These are phyloP conservation scores for Brotula barbata DNA, from an alignment of 2,797 vertebrate genomes.

Conservation along the genomic window DNA sequence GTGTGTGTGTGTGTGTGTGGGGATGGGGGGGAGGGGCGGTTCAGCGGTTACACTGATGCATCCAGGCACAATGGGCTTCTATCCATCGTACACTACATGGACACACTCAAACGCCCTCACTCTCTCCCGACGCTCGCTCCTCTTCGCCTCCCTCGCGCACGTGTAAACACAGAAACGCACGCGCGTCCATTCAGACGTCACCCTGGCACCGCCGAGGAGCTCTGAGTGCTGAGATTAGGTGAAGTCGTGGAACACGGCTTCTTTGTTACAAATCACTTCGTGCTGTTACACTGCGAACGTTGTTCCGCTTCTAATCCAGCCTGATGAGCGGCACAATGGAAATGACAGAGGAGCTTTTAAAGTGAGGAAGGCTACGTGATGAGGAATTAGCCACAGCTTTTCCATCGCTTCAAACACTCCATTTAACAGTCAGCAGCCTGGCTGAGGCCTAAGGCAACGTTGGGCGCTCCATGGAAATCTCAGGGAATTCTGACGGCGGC, in stretches of 20 bases:
- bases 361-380: slow-evolving; percentile 36
- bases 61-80: slow-evolving; percentile 64
- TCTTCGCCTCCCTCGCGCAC: slow-evolving; percentile 5
- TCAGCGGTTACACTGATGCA: slow-evolving; percentile 55
- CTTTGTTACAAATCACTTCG: slow-evolving; percentile 47
- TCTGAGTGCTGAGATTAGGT: slow-evolving; percentile 45
- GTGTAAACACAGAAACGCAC: slow-evolving; percentile 18
- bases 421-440: slow-evolving; percentile 2
- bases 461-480: slow-evolving; percentile 21
- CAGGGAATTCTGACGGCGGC: background rate
- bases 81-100: slow-evolving; percentile 33
- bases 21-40: slow-evolving; percentile 3
- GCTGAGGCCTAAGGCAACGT: slow-evolving; percentile 25
- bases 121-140: background rate
- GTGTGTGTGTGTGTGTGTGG: too few relatives aligned
- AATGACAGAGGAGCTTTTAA: slow-evolving; percentile 34
- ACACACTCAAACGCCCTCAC: slow-evolving; percentile 18
- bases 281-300: slow-evolving; percentile 39
- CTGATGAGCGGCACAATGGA: slow-evolving; percentile 48
- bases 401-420: slow-evolving; percentile 34
- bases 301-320: slow-evolving; percentile 50
- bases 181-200: slow-evolving; percentile 10
- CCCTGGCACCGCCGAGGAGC: slow-evolving; percentile 20
- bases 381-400: slow-evolving; percentile 53
- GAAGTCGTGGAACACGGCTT: slow-evolving; percentile 40